phyloP scores from a whole-genome alignment of 2,888 invertebrate genomes.

The Caenorhabditis sulstoni region DNA sequence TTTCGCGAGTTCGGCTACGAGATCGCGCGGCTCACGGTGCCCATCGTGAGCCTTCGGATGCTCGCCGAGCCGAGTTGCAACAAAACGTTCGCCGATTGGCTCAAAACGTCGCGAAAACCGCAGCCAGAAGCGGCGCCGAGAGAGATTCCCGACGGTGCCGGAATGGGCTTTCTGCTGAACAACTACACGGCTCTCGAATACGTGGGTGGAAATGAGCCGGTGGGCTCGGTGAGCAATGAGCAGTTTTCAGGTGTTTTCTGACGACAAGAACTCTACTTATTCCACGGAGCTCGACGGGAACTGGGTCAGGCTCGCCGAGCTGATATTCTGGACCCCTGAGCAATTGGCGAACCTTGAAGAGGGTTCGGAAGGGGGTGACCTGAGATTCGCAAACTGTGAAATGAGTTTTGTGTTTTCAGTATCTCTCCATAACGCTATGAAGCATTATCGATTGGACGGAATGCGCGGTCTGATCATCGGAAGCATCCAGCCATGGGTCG shows the following conservation, averaged over 20 bases:
- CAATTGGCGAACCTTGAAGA: neutral
- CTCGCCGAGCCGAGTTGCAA: constrained; percentile 19
- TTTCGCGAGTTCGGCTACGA: constrained; percentile 7
- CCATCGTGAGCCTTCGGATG: constrained; percentile 12
- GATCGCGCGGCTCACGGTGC: constrained; percentile 6
- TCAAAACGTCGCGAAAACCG: neutral
- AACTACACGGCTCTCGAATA: neutral
- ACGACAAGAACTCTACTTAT: constrained; percentile 1
- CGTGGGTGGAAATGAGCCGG: neutral
- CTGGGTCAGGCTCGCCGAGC: neutral
- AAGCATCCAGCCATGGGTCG: constrained; percentile 39
- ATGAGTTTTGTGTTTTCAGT: constrained; percentile 19
- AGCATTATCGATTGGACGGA: constrained; percentile 2
- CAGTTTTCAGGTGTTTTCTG: neutral
- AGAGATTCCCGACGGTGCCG: neutral
- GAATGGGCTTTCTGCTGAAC: neutral
- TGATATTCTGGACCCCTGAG: neutral
- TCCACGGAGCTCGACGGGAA: too few species aligned
- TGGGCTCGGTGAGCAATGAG: neutral
- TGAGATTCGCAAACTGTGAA: too few species aligned
- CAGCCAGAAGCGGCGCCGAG: neutral
- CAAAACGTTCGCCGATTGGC: neutral
- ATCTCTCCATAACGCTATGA: constrained; percentile 24
- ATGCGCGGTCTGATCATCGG: constrained; percentile 37
- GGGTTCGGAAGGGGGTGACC: neutral